Base-by-base conservation (phyloP, 2,888 invertebrate species). In the Saturnia japonica region DNA sequence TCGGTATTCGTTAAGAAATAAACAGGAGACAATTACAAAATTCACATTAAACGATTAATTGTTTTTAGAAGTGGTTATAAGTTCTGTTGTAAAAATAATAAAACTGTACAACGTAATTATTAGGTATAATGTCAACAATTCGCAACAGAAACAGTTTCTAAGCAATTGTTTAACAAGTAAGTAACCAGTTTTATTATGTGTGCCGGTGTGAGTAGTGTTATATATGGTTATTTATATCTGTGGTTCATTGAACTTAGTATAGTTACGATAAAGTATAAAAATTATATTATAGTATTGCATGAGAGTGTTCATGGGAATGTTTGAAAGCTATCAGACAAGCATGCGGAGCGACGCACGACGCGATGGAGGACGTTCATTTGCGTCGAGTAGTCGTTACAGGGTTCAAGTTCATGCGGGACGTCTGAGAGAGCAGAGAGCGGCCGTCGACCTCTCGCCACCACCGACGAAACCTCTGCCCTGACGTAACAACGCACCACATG, bases 401-500 rank as follows among this genome's bases (percentile, higher is more conserved):
- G 68, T 68, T 68, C 68, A 68, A 68, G 68, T 68, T 68, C 51
- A 68, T n/a, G 34, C 64, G 64, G 28, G 64, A 12, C 64, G 64
- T 34, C 40, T 64, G 19, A 34, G 64, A 34, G 7, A 51, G 14
- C 14, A 60, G 25, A 60, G 57, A 19, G 14, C 12, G 57, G 57
- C 28, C 57, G 57, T 28, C 28, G 57, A 60, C 57, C 57, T 60
- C 57, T 60, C 57, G 54, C 57, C 28, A 60, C 25, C 57, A 60
- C 57, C 25, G 57, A 14, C 57, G 28, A 28, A 28, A 19, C 14
- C 28, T 28, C 25, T 34, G n/a, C 34, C 1, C 68, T 28, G n/a
- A 40, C 57, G 28, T 60, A 51, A 51, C 57, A 1, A n/a, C 47
- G 16, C 40, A 54, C 45, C 68, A 47, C 51, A 80, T 69, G 73